phyloP scores from a whole-genome alignment of 1,140 invertebrate genomes.

The Halotydeus destructor region DNA sequence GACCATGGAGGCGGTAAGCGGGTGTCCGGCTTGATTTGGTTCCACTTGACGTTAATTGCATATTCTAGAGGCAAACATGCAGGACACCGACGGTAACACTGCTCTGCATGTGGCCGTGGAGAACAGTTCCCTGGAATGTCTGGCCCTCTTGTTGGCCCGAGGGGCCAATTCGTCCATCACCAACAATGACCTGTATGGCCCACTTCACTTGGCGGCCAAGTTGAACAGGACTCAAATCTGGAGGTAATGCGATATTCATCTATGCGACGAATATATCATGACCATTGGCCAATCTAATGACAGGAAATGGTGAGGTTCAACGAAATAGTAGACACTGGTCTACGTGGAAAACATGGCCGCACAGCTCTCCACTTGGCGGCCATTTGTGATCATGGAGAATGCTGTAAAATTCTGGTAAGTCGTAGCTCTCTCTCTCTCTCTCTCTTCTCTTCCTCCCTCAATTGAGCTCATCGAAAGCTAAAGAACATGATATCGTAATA shows the following conservation, averaged over 20 bases:
- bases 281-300: constrained; percentile 3
- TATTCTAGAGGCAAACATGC: constrained; percentile 44
- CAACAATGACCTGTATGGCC: constrained; percentile 51
- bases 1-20: constrained; percentile 43
- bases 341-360: constrained; percentile 50
- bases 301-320: constrained; percentile 39
- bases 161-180: constrained; percentile 42
- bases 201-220: constrained; percentile 53
- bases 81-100: constrained; percentile 52
- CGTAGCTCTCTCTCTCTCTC: too few species aligned
- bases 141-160: constrained; percentile 47
- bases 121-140: constrained; percentile 39
- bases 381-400: constrained; percentile 53
- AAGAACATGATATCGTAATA: too few species aligned
- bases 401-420: constrained; percentile 50
- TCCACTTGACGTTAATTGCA: constrained; percentile 15
- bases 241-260: constrained; percentile 1
- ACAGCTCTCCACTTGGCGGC: constrained; percentile 58
- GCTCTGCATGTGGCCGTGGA: constrained; percentile 57
- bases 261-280: background rate
- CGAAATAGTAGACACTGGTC: constrained; percentile 39
- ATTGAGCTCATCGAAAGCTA: too few species aligned
- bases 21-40: constrained; percentile 7
- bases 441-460: too few species aligned
- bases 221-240: constrained; percentile 37